phyloP scores from a whole-genome alignment of 2,113 vertebrate genomes.

The Leptodactylus fuscus region DNA sequence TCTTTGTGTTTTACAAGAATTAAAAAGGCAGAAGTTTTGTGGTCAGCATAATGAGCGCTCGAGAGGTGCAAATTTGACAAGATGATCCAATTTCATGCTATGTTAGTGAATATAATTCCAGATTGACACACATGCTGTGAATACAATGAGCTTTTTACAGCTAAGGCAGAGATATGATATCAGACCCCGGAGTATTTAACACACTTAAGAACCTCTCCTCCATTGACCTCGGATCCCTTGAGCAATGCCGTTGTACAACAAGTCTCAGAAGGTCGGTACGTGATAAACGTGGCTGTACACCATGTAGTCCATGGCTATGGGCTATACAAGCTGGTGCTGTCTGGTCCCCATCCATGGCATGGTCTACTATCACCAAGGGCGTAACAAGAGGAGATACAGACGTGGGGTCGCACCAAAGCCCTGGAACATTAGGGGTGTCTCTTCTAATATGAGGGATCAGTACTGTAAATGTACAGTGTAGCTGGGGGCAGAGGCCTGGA shows the following conservation, averaged over 20 bases:
- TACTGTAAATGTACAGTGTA: too few species aligned
- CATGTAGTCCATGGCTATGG: not conserved
- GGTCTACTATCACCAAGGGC: too few species aligned
- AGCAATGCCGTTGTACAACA: not conserved
- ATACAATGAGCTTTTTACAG: conserved; percentile 61
- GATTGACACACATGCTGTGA: conserved; percentile 61
- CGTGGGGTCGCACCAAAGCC: too few species aligned
- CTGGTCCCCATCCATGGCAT: too few species aligned
- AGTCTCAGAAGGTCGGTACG: not conserved
- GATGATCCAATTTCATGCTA: conserved; percentile 69
- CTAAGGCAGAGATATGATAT: conserved; percentile 62
- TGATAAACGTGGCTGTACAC: not conserved
- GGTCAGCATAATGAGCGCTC: conserved; percentile 53
- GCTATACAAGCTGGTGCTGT: not conserved
- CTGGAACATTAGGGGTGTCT: too few species aligned
- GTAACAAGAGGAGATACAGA: too few species aligned
- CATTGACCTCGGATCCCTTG: not conserved
- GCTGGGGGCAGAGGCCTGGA: too few species aligned
- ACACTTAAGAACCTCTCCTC: not conserved
- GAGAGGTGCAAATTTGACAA: conserved; percentile 63
- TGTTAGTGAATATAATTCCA: conserved; percentile 65
- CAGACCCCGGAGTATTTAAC: conserved; percentile 55
- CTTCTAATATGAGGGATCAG: too few species aligned
- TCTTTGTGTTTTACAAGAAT: conserved; percentile 6
- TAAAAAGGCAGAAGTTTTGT: conserved; percentile 9